Evolutionary conservation across 2,797 vertebrate species (phyloP), one percentile per base, ranked within the genome.

Genomic region (Esox masquinongy): DNA sequence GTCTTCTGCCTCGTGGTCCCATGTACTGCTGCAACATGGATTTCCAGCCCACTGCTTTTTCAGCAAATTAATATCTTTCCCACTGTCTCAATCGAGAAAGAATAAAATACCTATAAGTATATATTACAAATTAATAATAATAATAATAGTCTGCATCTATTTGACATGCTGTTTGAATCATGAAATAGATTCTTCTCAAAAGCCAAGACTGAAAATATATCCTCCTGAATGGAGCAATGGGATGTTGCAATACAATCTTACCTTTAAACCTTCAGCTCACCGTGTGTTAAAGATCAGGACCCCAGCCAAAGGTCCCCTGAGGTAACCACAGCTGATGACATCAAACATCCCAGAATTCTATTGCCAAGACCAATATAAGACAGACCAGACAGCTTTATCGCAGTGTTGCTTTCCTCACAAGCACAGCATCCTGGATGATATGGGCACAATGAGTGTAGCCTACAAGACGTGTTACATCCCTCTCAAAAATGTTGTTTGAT

Each of bases 231-330:
- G 56, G 56, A 24, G 22, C 9, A 26, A 61, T 61, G 24, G 22
- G 56, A 19, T 34, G 3, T 34, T 31, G 31, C 16, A 29, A 17
- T 67, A 3, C 29, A 31, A 67, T 67, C 64, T 34, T 31, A 31
- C 79, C n/a, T 43, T 77, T 24, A 68, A 72, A 74, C 50, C 63
- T 76, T 71, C 43, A 72, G 88, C 89, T 91, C 76, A 92, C 90
- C 90, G 88, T 91, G 87, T 91, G 86, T 87, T 91, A 86, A 90
- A 70, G 88, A 89, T 92, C 74, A 78, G 74, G 71, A 75, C 87
- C 83, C 77, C 19, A 1, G 74, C 68, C 77, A 17, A 59, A 73
- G 81, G 76, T 87, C 81, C 83, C 86, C 70, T 73, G 81, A 86
- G 85, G 81, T 81, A 1, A 79, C 85, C 83, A 86, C 82, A 90